Conservation (phyloP, 2,888 invertebrate species). For the Phengaris arion region DNA sequence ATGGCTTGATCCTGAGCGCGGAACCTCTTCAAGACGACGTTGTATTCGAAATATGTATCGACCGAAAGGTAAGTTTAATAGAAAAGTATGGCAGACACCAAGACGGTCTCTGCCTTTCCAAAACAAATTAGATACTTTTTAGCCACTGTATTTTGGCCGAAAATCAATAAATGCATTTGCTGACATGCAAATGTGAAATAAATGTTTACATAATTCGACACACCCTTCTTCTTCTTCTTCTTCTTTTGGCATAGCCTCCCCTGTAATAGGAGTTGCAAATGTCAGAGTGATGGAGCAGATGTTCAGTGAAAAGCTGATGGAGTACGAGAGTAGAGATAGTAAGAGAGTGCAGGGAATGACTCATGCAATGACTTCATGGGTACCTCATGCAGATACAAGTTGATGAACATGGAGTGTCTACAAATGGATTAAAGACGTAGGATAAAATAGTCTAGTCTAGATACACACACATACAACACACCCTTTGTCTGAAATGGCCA, state of each 20-base stretch:
- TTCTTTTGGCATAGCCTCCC: no score
- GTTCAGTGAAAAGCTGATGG: no score
- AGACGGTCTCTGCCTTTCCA: not conserved
- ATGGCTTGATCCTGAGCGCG: constrained; percentile 91
- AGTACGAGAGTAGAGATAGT: no score
- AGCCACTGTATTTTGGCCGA: not conserved
- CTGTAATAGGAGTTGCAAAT: no score
- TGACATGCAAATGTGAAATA: constrained; percentile 3
- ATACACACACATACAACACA: no score
- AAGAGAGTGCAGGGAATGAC: no score
- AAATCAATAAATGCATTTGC: constrained; percentile 9
- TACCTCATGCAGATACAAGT: no score
- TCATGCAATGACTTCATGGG: no score
- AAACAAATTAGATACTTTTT: not conserved
- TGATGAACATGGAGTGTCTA: no score
- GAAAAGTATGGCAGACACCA: not conserved
- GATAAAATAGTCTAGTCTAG: no score
- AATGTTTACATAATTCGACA: not conserved
- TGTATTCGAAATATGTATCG: constrained; percentile 91
- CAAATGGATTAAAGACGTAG: no score
- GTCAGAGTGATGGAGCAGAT: no score
- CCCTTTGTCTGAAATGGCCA: not conserved
- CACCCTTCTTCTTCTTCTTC: not conserved
- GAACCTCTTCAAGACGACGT: constrained; percentile 89
- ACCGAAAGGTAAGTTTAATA: constrained; percentile 85